These are phyloP conservation scores for Hemibagrus wyckioides DNA, from an alignment of 2,113 vertebrate species.

Conservation along the genomic window DNA sequence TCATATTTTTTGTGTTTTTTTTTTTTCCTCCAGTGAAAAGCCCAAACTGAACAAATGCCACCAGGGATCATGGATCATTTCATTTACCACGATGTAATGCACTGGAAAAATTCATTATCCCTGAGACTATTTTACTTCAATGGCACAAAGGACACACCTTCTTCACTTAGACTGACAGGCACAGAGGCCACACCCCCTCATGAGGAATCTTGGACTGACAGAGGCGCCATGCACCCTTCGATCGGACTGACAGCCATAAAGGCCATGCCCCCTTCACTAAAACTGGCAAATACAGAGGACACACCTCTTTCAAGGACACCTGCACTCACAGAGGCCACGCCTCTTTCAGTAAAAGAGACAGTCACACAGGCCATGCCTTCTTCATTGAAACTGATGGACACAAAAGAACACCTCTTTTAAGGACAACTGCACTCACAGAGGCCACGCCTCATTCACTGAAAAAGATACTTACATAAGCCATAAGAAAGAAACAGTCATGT, in stretches of 20 bases:
- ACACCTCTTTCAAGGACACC: neutral
- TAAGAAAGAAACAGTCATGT: too few species aligned
- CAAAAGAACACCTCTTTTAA: too few species aligned
- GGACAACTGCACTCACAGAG: neutral
- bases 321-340: fast-evolving
- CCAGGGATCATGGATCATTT: neutral
- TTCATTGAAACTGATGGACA: neutral
- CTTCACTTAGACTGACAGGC: neutral
- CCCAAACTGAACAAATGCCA: neutral
- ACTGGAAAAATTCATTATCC: neutral
- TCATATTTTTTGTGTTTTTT: neutral
- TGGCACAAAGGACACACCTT: neutral
- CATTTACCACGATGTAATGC: neutral
- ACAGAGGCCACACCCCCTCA: neutral
- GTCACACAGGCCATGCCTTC: neutral
- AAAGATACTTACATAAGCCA: too few species aligned
- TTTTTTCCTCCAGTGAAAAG: neutral
- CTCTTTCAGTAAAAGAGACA: neutral
- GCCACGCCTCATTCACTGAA: neutral
- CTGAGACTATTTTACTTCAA: neutral
- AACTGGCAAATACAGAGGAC: neutral
- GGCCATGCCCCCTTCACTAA: neutral
- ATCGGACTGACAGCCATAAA: neutral
- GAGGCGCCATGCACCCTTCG: neutral
- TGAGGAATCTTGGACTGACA: neutral